Percentiles rank a stretch among this genome's conserved stretches.
Evolutionary conservation across 2,113 vertebrate species (phyloP).

Genomic region (Telmatochromis sp.): DNA sequence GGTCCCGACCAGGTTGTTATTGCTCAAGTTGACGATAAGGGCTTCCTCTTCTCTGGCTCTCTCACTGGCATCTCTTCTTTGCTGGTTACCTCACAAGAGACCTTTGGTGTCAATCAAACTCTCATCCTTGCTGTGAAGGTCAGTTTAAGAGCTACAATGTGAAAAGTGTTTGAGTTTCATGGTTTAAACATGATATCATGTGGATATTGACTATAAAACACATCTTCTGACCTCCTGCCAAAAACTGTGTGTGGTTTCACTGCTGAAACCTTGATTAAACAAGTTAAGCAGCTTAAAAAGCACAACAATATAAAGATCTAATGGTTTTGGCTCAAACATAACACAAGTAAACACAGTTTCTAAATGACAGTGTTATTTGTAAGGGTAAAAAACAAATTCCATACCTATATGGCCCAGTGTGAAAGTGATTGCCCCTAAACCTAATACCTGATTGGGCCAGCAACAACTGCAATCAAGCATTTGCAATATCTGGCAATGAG

Average conservation of each 20-base stretch:
- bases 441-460: background rate
- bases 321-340: background rate
- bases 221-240: background rate
- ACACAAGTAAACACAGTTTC: background rate
- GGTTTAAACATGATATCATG: background rate
- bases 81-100: conserved; percentile 83
- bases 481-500: background rate
- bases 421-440: background rate
- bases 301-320: background rate
- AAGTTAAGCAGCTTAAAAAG: background rate
- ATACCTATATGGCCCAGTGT: background rate
- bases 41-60: conserved; percentile 78
- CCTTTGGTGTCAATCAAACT: conserved; percentile 75
- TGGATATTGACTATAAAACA: background rate
- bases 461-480: background rate
- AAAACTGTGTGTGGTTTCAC: background rate
- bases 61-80: conserved; percentile 78
- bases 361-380: background rate
- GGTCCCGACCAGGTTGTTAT: conserved; percentile 74
- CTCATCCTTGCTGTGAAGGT: conserved; percentile 73
- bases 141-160: background rate
- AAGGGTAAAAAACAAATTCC: background rate
- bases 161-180: background rate
- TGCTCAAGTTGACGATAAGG: conserved; percentile 80
- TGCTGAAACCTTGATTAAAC: background rate